A percentile compares a stretch with the other conserved stretches of the same genome.
Evolutionary conservation across 92 coral and sea anemone genomes (phyloP).

Genomic region (Phenganax subtilis): DNA sequence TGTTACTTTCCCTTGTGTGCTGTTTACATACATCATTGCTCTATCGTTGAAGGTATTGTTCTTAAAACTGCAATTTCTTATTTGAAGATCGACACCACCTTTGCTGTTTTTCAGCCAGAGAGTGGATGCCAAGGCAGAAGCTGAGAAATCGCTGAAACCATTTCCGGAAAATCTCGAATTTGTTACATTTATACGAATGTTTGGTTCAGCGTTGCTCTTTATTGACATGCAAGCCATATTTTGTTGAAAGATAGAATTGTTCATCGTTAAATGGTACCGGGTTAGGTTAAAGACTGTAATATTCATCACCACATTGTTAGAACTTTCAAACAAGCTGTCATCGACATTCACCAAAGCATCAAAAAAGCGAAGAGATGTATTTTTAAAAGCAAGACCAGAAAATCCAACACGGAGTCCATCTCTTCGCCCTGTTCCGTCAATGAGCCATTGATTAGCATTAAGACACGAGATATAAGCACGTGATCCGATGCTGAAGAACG

Average conservation of each 20-base stretch:
- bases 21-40: constrained; percentile 28
- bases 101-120: background rate
- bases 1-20: constrained; percentile 9
- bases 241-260: constrained; percentile 19
- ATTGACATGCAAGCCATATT: constrained; percentile 32
- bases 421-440: constrained; percentile 20
- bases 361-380: constrained; percentile 36
- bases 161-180: constrained; percentile 34
- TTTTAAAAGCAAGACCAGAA: constrained; percentile 33
- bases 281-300: constrained; percentile 7
- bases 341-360: constrained; percentile 19
- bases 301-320: constrained; percentile 6
- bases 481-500: constrained; percentile 23
- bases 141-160: background rate
- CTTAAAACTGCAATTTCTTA: constrained; percentile 31
- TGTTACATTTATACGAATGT: background rate
- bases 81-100: background rate
- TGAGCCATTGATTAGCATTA: constrained; percentile 25
- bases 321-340: constrained; percentile 21
- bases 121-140: background rate
- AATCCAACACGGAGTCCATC: constrained; percentile 13
- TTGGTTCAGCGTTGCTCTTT: background rate
- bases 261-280: background rate
- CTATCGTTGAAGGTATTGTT: constrained; percentile 6
- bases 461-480: constrained; percentile 34